Evolutionary conservation across 2,113 vertebrate species (phyloP).

Genomic region (Barnardius zonarius): DNA sequence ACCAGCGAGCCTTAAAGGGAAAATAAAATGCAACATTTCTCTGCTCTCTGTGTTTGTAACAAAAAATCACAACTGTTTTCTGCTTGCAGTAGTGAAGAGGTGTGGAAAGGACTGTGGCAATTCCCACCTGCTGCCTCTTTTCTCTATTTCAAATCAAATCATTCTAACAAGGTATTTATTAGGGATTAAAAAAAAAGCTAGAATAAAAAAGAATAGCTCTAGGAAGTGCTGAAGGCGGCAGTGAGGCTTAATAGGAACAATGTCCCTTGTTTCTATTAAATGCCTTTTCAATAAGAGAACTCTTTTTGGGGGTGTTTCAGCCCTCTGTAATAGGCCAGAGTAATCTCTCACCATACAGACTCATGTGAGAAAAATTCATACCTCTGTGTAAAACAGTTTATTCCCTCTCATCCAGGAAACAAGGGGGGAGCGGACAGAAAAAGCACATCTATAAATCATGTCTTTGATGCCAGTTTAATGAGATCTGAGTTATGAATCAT

Average conservation of each 20-base stretch:
- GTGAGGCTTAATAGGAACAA: neutral
- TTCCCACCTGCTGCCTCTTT: neutral
- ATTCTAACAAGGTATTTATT: neutral
- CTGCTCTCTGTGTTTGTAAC: neutral
- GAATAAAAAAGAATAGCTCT: neutral
- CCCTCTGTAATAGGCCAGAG: neutral
- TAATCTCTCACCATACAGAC: neutral
- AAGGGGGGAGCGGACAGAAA: neutral
- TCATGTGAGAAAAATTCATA: neutral
- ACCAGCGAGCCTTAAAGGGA: neutral
- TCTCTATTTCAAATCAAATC: neutral
- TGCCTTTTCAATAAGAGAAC: neutral
- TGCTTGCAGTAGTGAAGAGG: neutral
- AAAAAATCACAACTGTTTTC: neutral
- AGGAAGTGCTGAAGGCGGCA: neutral
- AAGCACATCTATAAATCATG: constrained; percentile 17
- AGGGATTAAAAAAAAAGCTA: neutral
- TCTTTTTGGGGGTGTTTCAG: neutral
- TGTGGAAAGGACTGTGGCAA: neutral
- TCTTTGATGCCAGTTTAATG: constrained; percentile 29
- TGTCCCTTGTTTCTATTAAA: neutral
- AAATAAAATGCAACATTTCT: neutral
- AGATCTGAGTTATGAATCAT: constrained; percentile 7
- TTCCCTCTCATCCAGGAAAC: constrained; percentile 15
- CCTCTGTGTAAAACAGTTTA: constrained; percentile 1